A percentile compares a stretch with the other conserved stretches of the same genome.
Evolutionary conservation across 2,797 vertebrate species (phyloP).

Genomic region (Diplodus sargus): DNA sequence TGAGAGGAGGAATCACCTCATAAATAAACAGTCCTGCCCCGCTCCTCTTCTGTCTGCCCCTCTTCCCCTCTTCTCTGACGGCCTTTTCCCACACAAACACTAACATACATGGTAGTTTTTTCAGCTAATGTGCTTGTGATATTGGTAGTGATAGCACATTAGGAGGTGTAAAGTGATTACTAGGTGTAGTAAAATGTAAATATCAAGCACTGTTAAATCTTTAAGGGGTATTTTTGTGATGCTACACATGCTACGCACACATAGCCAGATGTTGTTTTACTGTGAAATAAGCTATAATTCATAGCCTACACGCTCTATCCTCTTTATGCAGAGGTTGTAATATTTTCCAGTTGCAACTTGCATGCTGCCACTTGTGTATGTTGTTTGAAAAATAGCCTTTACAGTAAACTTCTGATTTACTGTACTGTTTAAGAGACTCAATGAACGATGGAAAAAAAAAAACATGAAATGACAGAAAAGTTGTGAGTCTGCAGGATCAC

Average conservation of each 20-base stretch:
- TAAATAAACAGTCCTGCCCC: conserved; percentile 73
- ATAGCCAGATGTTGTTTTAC: not conserved
- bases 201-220: not conserved
- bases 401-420: not conserved
- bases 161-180: too few species aligned
- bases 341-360: not conserved
- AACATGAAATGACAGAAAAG: not conserved
- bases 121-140: not conserved
- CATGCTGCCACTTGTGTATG: not conserved
- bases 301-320: not conserved
- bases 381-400: not conserved
- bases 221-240: not conserved
- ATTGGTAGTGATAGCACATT: not conserved
- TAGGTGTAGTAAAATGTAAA: not conserved
- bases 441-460: too few species aligned
- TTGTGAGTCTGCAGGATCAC: not conserved
- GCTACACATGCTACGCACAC: not conserved
- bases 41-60: conserved; percentile 19
- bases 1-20: conserved; percentile 67
- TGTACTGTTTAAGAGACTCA: not conserved
- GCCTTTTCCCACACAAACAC: conserved; percentile 35
- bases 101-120: not conserved
- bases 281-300: not conserved
- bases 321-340: not conserved
- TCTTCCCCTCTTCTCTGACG: conserved; percentile 5